Conservation (phyloP, 1,140 invertebrate genomes). For the Mycetomoellerius zeteki region DNA sequence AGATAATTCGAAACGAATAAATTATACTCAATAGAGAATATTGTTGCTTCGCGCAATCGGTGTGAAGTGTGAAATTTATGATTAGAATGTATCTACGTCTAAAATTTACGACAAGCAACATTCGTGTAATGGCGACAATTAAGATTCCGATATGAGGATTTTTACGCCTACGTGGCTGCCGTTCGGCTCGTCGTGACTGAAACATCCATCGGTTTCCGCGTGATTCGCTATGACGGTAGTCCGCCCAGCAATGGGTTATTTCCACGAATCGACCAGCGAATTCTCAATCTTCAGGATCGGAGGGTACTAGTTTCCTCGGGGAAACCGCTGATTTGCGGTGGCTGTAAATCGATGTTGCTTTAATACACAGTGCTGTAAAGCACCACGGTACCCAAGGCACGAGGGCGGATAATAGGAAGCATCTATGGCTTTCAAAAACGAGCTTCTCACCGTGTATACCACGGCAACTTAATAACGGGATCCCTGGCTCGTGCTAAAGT, state of each 20-base stretch:
- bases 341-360: constrained; percentile 74
- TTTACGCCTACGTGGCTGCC: constrained; percentile 51
- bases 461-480: constrained; percentile 72
- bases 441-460: constrained; percentile 48
- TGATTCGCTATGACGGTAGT: constrained; percentile 63
- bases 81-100: neutral
- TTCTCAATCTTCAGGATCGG: constrained; percentile 69
- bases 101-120: constrained; percentile 30
- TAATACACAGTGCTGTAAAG: constrained; percentile 73
- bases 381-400: constrained; percentile 64
- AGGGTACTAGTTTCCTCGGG: constrained; percentile 75
- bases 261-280: constrained; percentile 76
- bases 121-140: constrained; percentile 32
- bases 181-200: constrained; percentile 47
- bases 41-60: constrained; percentile 4
- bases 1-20: constrained; percentile 1
- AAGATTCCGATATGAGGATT: constrained; percentile 37
- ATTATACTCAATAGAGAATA: constrained; percentile 25
- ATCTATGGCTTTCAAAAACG: constrained; percentile 72
- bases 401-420: constrained; percentile 68
- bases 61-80: constrained; percentile 16
- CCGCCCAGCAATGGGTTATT: constrained; percentile 68
- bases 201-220: constrained; percentile 66
- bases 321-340: constrained; percentile 75
- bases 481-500: constrained; percentile 62